These are phyloP conservation scores for Sus cebifrons DNA, from an alignment of 2,797 vertebrate species.

Conservation along the genomic window DNA sequence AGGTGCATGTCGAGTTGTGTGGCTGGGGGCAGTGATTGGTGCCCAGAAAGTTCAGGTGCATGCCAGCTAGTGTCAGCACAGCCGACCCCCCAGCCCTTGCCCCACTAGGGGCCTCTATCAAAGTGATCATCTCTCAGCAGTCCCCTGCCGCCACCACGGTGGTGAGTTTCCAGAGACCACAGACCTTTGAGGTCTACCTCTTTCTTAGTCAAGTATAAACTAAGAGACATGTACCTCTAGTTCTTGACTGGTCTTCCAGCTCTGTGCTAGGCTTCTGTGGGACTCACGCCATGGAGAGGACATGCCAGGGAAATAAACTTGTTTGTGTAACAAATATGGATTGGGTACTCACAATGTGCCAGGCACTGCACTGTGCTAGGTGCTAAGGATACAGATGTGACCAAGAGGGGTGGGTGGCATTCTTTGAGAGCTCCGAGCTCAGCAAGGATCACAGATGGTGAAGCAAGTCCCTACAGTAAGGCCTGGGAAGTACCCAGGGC, in stretches of 20 bases:
- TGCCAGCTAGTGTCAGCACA: no score
- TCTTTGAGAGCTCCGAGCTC: background rate
- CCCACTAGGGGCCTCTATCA: no score
- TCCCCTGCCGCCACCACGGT: no score
- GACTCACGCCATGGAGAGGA: background rate
- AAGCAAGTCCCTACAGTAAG: background rate
- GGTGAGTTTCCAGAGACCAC: background rate
- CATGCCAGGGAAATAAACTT: background rate
- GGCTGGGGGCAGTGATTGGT: background rate
- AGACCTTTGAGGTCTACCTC: background rate
- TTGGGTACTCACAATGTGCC: background rate
- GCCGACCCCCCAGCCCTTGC: background rate
- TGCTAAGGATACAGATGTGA: background rate
- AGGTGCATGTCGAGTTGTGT: no score
- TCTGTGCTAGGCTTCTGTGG: background rate
- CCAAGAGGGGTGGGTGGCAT: background rate
- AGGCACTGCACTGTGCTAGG: background rate
- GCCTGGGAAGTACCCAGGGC: background rate
- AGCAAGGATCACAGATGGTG: background rate
- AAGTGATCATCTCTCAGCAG: background rate
- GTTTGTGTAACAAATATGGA: background rate
- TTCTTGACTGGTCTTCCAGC: no score
- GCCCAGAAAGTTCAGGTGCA: background rate
- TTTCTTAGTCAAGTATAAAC: background rate
- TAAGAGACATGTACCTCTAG: background rate